Base-by-base conservation (phyloP, 2,113 vertebrate species). In the Danio rerio region DNA sequence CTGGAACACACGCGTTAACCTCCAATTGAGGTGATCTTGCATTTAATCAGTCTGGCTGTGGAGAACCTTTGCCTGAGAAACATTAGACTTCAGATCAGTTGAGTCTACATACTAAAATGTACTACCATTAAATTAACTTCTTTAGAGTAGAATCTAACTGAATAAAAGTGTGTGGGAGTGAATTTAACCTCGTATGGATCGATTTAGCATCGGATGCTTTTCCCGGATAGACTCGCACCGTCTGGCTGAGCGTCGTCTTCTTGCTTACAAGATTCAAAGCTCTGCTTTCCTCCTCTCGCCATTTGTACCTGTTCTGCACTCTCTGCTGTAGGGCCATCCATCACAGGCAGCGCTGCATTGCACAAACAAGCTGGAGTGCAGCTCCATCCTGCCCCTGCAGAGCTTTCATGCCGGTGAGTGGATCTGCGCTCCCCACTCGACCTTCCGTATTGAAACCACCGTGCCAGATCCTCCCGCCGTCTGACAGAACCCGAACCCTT, bases 311-410 rank as follows among this genome's bases (percentile, higher is more conserved):
- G 79, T 72, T 68, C 75, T 72, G 80, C 68, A 52, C 68, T 82
- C 80, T 78, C 72, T 65, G 42, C 65, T 85, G 73, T 81, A 66
- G 73, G 55, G 75, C 59, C 68, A 85, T 85, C 84, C 75, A 85
- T 85, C 84, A 85, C 18, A 74, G 80, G 75, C 75, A 85, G 69
- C 16, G 42, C 75, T 82, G 75, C 80, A 69, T 69, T 43, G 61
- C 80, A 74, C 68, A 76, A 76, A 85, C 68, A 79, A 72, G 59
- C 80, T 76, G 73, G 53, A 76, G 73, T 61, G 73, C 73, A 47
- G 73, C 80, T 77, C 69, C 12, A 43, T 62, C 40, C 59, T 73
- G 75, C 84, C 79, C 79, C 79, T 81, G 68, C 79, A 81, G 68
- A 81, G 79, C 79, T 71, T 72, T 81, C 68, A 72, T 31, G 66